These are phyloP conservation scores for Halichondria panicea DNA, from an alignment of 37 sponge, comb jelly and placozoan genomes.

Conservation along the genomic window DNA sequence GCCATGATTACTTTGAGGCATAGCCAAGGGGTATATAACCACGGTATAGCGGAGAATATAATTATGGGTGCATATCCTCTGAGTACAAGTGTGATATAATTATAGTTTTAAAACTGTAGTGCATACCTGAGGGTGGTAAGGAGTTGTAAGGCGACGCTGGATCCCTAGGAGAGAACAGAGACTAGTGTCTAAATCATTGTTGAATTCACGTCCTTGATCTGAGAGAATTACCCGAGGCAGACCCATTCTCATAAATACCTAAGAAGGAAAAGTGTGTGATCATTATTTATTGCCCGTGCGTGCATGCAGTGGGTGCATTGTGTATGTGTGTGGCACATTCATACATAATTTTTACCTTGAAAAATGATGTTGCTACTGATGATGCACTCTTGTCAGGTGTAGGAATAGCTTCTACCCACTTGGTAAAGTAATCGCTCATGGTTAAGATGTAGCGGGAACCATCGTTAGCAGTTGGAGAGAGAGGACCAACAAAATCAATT, in stretches of 20 bases:
- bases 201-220: constrained; percentile 62
- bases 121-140: constrained; percentile 77
- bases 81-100: no score
- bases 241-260: constrained; percentile 76
- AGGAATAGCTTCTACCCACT: constrained; percentile 63
- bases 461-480: constrained; percentile 29
- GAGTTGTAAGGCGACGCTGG: constrained; percentile 42
- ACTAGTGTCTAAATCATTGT: constrained; percentile 40
- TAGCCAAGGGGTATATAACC: no score
- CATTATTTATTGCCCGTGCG: not conserved
- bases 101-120: no score
- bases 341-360: constrained; percentile 52
- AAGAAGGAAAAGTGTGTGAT: not conserved
- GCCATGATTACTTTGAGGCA: no score
- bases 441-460: constrained; percentile 53
- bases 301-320: not conserved
- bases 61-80: no score
- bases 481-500: constrained; percentile 72
- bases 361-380: constrained; percentile 40
- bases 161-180: constrained; percentile 35
- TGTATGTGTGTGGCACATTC: not conserved
- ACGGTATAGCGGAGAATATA: no score
- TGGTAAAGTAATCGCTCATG: constrained; percentile 72
- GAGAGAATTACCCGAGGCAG: constrained; percentile 42
- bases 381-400: constrained; percentile 38